Conservation (phyloP, 2,797 vertebrate species). For the Cyprinella venusta region DNA sequence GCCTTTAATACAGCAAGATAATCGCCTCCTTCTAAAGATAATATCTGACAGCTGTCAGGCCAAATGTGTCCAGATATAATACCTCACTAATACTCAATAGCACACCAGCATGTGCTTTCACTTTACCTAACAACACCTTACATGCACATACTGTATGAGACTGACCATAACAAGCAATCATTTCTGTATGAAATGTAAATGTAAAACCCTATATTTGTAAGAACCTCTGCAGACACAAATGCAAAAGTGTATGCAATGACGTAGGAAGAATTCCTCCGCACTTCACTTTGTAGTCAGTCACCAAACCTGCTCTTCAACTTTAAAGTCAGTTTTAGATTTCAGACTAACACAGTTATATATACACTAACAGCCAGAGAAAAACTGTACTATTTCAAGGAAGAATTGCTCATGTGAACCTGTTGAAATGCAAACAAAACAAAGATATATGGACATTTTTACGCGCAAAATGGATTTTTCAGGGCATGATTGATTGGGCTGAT, state of each 20-base stretch:
- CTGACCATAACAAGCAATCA: not conserved
- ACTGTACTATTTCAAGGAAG: not conserved
- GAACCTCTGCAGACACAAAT: not conserved
- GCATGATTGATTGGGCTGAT: not conserved
- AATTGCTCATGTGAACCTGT: not conserved
- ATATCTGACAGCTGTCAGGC: conserved; percentile 14
- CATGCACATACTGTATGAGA: not conserved
- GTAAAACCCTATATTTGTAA: not conserved
- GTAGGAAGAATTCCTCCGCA: not conserved
- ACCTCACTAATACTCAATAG: conserved; percentile 11
- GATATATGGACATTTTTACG: not conserved
- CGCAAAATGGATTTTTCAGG: not conserved
- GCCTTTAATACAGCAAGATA: conserved; percentile 19
- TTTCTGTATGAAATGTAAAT: not conserved
- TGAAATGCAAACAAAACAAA: not conserved
- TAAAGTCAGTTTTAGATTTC: not conserved
- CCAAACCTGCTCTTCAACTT: not conserved
- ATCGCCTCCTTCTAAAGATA: conserved; percentile 21
- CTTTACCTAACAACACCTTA: not conserved
- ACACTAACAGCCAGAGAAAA: not conserved
- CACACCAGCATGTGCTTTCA: conserved; percentile 9
- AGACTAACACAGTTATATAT: not conserved
- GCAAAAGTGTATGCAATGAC: not conserved
- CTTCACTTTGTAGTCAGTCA: not conserved
- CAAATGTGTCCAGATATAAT: conserved; percentile 18